Evolutionary conservation across 2,888 invertebrate genomes (phyloP).

Genomic region (Limenitis camilla): DNA sequence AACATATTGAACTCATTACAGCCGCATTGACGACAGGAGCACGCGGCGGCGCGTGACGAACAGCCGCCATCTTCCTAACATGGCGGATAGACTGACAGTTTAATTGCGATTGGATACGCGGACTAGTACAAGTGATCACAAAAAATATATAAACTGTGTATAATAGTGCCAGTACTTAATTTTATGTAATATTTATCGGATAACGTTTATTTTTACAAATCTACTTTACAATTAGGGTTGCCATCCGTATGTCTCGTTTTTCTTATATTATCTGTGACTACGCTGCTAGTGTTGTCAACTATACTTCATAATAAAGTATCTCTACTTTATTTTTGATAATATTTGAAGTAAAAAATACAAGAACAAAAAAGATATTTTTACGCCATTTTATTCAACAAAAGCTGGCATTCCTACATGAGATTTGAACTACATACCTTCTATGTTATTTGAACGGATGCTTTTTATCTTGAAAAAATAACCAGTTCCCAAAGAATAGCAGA

Average conservation of each 20-base stretch:
- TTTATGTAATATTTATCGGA: constrained; percentile 7
- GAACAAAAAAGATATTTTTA: too few relatives aligned
- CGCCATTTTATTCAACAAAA: too few relatives aligned
- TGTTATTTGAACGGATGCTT: background rate
- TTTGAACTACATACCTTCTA: too few relatives aligned
- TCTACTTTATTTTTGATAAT: too few relatives aligned
- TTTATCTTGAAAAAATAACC: background rate
- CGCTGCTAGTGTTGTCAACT: too few relatives aligned
- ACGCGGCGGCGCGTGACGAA: constrained; percentile 51
- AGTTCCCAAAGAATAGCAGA: too few relatives aligned
- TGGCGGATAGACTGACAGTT: constrained; percentile 22
- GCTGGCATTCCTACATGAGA: too few relatives aligned
- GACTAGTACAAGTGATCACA: constrained; percentile 13
- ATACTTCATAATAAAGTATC: too few relatives aligned
- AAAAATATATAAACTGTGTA: constrained; percentile 10
- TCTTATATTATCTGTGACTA: too few relatives aligned
- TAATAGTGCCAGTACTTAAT: constrained; percentile 26
- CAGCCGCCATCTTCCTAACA: constrained; percentile 45
- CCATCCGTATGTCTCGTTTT: too few relatives aligned
- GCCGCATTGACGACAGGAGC: constrained; percentile 72
- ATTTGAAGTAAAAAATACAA: too few relatives aligned
- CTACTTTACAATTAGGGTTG: too few relatives aligned
- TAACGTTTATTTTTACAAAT: background rate
- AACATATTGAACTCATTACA: constrained; percentile 72
- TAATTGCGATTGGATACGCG: constrained; percentile 10